These are phyloP conservation scores for Bombus cullumanus DNA, from an alignment of 1,140 invertebrate genomes.

Conservation along the genomic window DNA sequence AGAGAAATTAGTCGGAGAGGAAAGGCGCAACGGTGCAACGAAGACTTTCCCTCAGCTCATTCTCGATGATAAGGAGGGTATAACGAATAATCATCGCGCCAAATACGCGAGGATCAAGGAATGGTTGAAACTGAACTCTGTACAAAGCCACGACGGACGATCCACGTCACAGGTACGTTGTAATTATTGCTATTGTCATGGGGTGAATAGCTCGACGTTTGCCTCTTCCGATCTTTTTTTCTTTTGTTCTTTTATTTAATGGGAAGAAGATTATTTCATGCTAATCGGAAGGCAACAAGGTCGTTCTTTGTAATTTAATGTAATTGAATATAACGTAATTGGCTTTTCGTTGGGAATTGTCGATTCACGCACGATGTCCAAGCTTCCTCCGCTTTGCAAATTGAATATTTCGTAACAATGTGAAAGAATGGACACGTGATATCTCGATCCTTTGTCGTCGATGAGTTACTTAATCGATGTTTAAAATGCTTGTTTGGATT, in stretches of 20 bases:
- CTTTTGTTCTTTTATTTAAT: background rate
- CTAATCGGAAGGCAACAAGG: background rate
- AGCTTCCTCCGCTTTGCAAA: background rate
- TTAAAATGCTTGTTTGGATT: background rate
- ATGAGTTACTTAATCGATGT: background rate
- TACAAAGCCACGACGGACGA: constrained; percentile 68
- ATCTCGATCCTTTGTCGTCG: background rate
- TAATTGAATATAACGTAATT: background rate
- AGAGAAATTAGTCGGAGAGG: constrained; percentile 87
- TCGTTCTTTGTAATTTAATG: background rate
- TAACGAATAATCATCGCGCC: constrained; percentile 81
- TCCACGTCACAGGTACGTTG: constrained; percentile 70
- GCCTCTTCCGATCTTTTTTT: background rate
- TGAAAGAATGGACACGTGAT: background rate
- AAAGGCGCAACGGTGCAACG: constrained; percentile 77
- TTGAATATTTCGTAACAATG: background rate
- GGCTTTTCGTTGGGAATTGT: background rate
- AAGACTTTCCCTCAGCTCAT: constrained; percentile 83
- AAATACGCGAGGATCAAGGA: constrained; percentile 88
- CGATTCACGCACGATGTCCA: background rate
- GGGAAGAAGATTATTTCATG: background rate
- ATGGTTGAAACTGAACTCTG: constrained; percentile 84
- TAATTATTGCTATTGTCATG: constrained; percentile 2
- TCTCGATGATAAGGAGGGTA: constrained; percentile 80
- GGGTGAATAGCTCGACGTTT: background rate